These are phyloP conservation scores for Geotrupes spiniger DNA, from an alignment of 2,888 invertebrate species.

Conservation along the genomic window DNA sequence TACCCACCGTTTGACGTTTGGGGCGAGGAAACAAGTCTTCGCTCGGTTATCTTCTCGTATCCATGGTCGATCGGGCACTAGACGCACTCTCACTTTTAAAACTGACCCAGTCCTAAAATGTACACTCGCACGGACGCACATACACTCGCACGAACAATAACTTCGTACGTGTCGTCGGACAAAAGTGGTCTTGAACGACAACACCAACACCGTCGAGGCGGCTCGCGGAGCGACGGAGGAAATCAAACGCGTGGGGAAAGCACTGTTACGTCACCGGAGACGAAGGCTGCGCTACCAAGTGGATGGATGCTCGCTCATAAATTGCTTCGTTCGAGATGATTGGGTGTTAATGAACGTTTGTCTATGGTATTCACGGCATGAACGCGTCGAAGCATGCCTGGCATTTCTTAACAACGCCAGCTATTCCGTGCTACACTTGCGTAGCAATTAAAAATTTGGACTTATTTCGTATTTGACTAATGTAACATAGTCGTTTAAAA, in stretches of 20 bases:
- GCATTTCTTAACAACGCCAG: too few relatives aligned
- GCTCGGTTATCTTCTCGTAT: conserved; percentile 16
- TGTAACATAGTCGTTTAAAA: too few relatives aligned
- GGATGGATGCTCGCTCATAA: too few relatives aligned
- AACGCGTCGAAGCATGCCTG: too few relatives aligned
- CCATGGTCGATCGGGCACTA: conserved; percentile 23
- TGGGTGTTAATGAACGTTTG: too few relatives aligned
- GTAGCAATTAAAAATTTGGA: too few relatives aligned
- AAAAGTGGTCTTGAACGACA: conserved; percentile 14
- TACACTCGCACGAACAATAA: conserved; percentile 11
- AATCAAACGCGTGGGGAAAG: conserved; percentile 24
- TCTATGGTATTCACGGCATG: too few relatives aligned
- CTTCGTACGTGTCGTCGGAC: conserved; percentile 20
- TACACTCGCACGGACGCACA: conserved; percentile 14
- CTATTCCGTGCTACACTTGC: too few relatives aligned
- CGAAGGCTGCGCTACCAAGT: conserved; percentile 19
- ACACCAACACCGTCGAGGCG: neutral
- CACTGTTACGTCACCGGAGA: conserved; percentile 22
- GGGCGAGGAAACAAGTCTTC: neutral
- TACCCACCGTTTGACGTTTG: neutral
- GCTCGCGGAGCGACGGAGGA: conserved; percentile 13
- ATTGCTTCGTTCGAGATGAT: too few relatives aligned
- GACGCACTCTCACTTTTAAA: conserved; percentile 24
- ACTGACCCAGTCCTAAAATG: conserved; percentile 22
- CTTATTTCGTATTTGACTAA: too few relatives aligned